phyloP scores from a whole-genome alignment of 2,888 invertebrate species.

The Drepanosiphum platanoidis region DNA sequence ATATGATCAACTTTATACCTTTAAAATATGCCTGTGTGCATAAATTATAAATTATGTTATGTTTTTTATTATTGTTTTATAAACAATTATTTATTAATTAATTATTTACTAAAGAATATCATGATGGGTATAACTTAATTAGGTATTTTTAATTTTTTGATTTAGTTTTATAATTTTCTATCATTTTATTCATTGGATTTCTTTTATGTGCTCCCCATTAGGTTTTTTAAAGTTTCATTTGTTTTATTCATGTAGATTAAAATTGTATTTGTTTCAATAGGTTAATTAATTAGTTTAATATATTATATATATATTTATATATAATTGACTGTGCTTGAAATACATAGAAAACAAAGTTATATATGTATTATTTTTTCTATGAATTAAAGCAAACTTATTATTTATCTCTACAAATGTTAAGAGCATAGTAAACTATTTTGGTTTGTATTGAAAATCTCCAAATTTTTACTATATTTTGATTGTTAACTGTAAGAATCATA shows the following conservation, averaged over 20 bases:
- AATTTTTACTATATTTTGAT: constrained; percentile 43
- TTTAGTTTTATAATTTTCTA: constrained; percentile 33
- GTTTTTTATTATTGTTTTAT: constrained; percentile 43
- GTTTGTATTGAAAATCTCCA: constrained; percentile 56
- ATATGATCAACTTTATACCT: constrained; percentile 28
- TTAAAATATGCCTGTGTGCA: constrained; percentile 22
- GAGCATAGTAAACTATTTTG: constrained; percentile 20
- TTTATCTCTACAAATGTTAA: constrained; percentile 40
- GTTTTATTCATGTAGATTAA: neutral
- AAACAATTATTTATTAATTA: constrained; percentile 18
- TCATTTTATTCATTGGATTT: neutral
- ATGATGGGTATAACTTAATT: constrained; percentile 38
- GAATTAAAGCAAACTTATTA: constrained; percentile 25
- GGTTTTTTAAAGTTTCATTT: constrained; percentile 32
- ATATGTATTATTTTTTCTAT: constrained; percentile 3
- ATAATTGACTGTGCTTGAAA: constrained; percentile 22
- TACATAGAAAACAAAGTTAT: constrained; percentile 27
- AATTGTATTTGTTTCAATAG: constrained; percentile 44
- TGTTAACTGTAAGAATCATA: constrained; percentile 52
- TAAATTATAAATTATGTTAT: constrained; percentile 30
- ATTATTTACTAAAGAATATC: constrained; percentile 8
- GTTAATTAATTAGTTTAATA: constrained; percentile 5
- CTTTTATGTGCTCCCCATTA: constrained; percentile 17
- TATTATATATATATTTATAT: constrained; percentile 5
- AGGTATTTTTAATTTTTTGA: constrained; percentile 37